Evolutionary conservation across 2,113 vertebrate genomes (phyloP).

Genomic region (Carassius gibelio): DNA sequence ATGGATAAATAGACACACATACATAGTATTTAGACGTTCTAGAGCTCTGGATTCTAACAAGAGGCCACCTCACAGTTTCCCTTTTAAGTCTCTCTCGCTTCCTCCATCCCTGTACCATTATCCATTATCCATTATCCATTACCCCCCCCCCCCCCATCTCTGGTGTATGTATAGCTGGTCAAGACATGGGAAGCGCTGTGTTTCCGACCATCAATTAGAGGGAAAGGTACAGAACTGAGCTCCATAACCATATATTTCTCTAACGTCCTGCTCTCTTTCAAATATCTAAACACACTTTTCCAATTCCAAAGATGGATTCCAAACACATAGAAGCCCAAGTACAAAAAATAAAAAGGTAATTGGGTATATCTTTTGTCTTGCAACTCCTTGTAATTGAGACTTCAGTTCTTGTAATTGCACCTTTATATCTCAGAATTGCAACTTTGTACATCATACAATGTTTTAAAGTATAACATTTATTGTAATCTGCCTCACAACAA

Average conservation of each 20-base stretch:
- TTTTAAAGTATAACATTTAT: no score
- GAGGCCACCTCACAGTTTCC: conserved; percentile 31
- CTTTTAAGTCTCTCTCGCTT: conserved; percentile 37
- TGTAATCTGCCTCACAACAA: no score
- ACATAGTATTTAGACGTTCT: conserved; percentile 24
- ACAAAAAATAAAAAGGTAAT: neutral
- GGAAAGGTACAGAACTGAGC: neutral
- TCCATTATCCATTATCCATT: conserved; percentile 10
- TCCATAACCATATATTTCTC: neutral
- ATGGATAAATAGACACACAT: conserved; percentile 27
- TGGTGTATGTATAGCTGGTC: conserved; percentile 26
- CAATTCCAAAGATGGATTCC: conserved; percentile 23
- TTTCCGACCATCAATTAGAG: conserved; percentile 31
- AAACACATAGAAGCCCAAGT: neutral
- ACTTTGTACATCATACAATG: no score
- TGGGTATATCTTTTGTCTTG: neutral
- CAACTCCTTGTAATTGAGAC: neutral
- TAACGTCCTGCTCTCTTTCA: neutral
- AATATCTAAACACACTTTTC: neutral
- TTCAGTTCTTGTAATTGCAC: no score
- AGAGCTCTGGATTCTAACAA: conserved; percentile 37
- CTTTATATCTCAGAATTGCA: no score
- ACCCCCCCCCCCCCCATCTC: neutral
- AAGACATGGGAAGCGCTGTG: conserved; percentile 19
- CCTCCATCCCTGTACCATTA: conserved; percentile 2